phyloP scores from a whole-genome alignment of 2,888 invertebrate genomes.

The Drosophila nigricruria region DNA sequence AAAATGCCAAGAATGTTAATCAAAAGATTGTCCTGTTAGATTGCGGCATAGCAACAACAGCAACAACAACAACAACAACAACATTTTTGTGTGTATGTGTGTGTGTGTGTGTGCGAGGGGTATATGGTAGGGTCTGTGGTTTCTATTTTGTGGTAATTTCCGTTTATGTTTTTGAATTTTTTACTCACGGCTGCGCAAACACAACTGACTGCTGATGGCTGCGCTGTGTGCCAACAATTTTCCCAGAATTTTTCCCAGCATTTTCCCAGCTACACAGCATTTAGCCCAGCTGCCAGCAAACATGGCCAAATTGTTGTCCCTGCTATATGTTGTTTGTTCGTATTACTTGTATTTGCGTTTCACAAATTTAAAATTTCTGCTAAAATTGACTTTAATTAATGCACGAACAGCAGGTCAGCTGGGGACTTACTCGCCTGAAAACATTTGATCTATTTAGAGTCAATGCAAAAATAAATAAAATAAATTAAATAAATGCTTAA shows the following conservation, averaged over 20 bases:
- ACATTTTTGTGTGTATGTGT: conserved; percentile 5
- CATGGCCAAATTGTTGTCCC: conserved; percentile 55
- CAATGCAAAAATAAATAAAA: too few relatives aligned
- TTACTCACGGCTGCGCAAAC: conserved; percentile 80
- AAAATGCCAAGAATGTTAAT: conserved; percentile 79
- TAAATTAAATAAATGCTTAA: too few relatives aligned
- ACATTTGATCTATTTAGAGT: background rate
- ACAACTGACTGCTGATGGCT: conserved; percentile 68
- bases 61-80: conserved; percentile 50
- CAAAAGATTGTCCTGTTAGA: conserved; percentile 80
- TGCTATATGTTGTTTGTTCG: conserved; percentile 22
- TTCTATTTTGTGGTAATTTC: conserved; percentile 81
- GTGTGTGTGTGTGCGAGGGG: conserved; percentile 28
- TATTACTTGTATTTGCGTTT: conserved; percentile 64
- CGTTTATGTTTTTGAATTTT: conserved; percentile 82
- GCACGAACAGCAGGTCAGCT: conserved; percentile 14
- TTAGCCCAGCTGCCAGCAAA: conserved; percentile 25
- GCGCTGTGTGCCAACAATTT: conserved; percentile 38
- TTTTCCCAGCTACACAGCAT: conserved; percentile 1
- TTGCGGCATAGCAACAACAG: conserved; percentile 67
- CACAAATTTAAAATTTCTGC: conserved; percentile 59
- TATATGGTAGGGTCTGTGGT: conserved; percentile 64
- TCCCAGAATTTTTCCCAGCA: conserved; percentile 22
- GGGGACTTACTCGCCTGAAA: background rate
- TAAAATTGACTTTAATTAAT: conserved; percentile 64